Conservation (phyloP, 2,888 invertebrate species). For the Gasteruption jaculator region DNA sequence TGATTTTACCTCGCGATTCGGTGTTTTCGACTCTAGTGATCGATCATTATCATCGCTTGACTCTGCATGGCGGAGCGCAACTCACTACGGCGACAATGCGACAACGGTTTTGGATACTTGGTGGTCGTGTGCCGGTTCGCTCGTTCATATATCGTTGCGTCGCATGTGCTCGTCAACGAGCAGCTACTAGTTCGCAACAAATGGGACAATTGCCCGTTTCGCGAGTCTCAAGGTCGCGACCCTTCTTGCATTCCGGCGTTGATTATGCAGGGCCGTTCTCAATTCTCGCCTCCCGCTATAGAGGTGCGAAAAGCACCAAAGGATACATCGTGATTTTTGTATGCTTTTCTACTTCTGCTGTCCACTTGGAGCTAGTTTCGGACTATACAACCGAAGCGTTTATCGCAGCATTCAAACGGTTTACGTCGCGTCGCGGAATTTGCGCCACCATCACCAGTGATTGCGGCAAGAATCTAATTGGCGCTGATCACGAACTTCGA, state of each 20-base stretch:
- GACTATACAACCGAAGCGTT: slow-evolving; percentile 16
- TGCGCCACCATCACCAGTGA: not conserved
- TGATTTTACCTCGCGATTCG: slow-evolving; percentile 1
- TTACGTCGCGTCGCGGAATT: slow-evolving; percentile 15
- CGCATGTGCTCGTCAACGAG: slow-evolving; percentile 16
- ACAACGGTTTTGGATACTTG: slow-evolving; percentile 15
- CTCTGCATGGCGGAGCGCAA: slow-evolving; percentile 19
- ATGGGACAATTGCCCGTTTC: slow-evolving; percentile 30
- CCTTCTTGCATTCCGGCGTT: slow-evolving; percentile 6
- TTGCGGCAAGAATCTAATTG: slow-evolving; percentile 11
- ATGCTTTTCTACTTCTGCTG: slow-evolving; percentile 7
- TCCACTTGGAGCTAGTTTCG: slow-evolving; percentile 3
- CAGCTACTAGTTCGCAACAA: slow-evolving; percentile 16
- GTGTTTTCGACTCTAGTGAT: not conserved
- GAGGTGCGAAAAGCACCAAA: slow-evolving; percentile 9
- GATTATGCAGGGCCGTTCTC: slow-evolving; percentile 14
- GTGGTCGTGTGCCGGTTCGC: slow-evolving; percentile 9
- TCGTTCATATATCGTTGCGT: slow-evolving; percentile 16
- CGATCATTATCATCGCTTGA: not conserved
- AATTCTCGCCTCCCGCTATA: not conserved
- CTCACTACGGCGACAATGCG: slow-evolving; percentile 12
- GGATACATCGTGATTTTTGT: slow-evolving; percentile 15
- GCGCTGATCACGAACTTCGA: slow-evolving; percentile 10
- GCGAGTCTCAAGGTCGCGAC: slow-evolving; percentile 12
- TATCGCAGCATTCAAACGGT: slow-evolving; percentile 20